Conservation (phyloP, 2,113 vertebrate species). For the Esox niger region DNA sequence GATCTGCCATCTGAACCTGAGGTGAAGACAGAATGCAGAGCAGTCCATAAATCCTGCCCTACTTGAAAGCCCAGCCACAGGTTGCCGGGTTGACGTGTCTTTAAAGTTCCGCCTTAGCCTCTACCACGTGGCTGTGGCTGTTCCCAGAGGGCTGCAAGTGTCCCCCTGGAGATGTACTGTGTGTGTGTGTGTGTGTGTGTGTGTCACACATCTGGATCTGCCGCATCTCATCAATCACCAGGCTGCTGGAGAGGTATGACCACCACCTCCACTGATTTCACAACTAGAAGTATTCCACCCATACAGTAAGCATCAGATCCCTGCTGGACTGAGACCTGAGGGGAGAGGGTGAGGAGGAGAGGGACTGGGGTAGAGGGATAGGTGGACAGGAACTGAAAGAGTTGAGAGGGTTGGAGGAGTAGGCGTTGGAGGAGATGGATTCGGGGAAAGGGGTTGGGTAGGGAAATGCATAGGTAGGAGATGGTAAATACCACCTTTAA, state of each 20-base stretch:
- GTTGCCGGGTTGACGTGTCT: conserved; percentile 65
- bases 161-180: too few relatives aligned
- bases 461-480: too few relatives aligned
- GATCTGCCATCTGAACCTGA: too few relatives aligned
- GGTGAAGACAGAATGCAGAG: conserved; percentile 48
- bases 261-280: conserved; percentile 60
- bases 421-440: too few relatives aligned
- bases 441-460: too few relatives aligned
- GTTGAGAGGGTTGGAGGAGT: too few relatives aligned
- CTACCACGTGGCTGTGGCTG: neutral
- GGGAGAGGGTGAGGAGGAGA: neutral
- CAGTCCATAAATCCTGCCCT: conserved; percentile 60
- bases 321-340: neutral
- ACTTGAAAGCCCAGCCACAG: conserved; percentile 64
- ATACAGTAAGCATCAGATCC: neutral
- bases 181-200: conserved; percentile 25
- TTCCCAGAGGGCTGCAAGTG: neutral
- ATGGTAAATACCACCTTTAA: too few relatives aligned
- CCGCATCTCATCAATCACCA: conserved; percentile 65
- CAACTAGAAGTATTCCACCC: conserved; percentile 50
- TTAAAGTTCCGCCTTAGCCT: conserved; percentile 63
- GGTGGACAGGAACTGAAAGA: too few relatives aligned
- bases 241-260: conserved; percentile 53
- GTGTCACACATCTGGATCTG: conserved; percentile 70
- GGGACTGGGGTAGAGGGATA: neutral